Evolutionary conservation across 2,888 invertebrate genomes (phyloP), one percentile per base, ranked within the genome.

Genomic region (Rhamphomyia laevipes): DNA sequence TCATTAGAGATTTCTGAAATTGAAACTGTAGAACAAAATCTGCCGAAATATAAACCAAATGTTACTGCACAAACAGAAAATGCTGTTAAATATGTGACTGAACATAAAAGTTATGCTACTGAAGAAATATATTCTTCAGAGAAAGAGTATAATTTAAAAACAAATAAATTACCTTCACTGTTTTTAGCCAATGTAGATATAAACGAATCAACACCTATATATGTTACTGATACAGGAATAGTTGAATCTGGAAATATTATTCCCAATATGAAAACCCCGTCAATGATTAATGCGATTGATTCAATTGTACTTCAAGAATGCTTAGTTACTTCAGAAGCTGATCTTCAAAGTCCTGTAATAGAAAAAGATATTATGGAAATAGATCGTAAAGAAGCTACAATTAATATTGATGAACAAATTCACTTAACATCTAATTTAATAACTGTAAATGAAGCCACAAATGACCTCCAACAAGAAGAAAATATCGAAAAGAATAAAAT

Each of bases 1-100:
- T 73, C 82, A 12, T 46, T 85, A 49, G 72, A 78, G 58, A 72
- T 86, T 6, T 81, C 79, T 48, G 83, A 86, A 73, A 77, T 81
- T 35, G 4, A n/a, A 35, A 5, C 4, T 7, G n/a, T n/a, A 13
- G 35, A 35, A 35, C 13, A 35, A n/a, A n/a, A n/a, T n/a, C 7
- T 35, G 13, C 13, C n/a, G 2, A 35, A 35, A 35, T 35, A n/a
- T 7, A 4, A 4, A 2, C 4, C n/a, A 35, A n/a, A 13, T 13
- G 1, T 35, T 13, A 3, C 2, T 35, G 4, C 13, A 35, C 13
- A 2, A n/a, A 35, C 35, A n/a, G 35, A 4, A 35, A 10, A n/a
- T 7, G 35, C 35, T 35, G 5, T 4, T n/a, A 13, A 35, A 35
- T 5, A n/a, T 23, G 73, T 80, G 57, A 70, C 81, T 3, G 81